Percentiles rank a stretch among this genome's conserved stretches.
Conservation (phyloP, 2,888 invertebrate species). For the Pyrocoelia pectoralis region DNA sequence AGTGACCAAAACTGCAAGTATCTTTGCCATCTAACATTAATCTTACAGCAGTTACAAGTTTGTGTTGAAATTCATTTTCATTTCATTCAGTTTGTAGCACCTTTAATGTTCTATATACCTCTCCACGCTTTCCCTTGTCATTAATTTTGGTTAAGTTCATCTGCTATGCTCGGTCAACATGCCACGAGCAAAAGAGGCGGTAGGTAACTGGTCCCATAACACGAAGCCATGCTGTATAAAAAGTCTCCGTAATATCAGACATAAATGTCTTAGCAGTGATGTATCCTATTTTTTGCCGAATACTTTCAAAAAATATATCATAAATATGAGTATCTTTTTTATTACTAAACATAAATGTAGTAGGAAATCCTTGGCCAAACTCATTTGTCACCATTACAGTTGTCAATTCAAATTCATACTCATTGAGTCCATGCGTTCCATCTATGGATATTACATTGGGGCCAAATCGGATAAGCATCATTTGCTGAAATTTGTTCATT, state of each 20-base stretch:
- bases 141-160: conserved; percentile 24
- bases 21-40: no score
- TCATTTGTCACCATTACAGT: not conserved
- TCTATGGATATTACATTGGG: not conserved
- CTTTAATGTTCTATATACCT: conserved; percentile 5
- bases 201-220: conserved; percentile 37
- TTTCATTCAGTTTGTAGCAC: conserved; percentile 2
- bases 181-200: conserved; percentile 37
- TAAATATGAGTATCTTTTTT: not conserved
- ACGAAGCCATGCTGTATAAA: conserved; percentile 40
- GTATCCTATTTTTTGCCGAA: not conserved
- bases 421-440: not conserved
- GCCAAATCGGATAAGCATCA: not conserved
- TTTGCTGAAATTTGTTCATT: not conserved
- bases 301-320: not conserved
- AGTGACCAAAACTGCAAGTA: no score
- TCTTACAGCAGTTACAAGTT: no score
- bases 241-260: conserved; percentile 38
- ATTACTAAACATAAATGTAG: not conserved
- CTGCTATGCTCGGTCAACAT: conserved; percentile 34
- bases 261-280: conserved; percentile 35
- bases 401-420: not conserved
- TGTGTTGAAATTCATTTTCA: not conserved
- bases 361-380: not conserved
- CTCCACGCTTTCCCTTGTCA: conserved; percentile 11